These are phyloP conservation scores for Polymixis flavicincta DNA, from an alignment of 2,888 invertebrate species.

Conservation along the genomic window DNA sequence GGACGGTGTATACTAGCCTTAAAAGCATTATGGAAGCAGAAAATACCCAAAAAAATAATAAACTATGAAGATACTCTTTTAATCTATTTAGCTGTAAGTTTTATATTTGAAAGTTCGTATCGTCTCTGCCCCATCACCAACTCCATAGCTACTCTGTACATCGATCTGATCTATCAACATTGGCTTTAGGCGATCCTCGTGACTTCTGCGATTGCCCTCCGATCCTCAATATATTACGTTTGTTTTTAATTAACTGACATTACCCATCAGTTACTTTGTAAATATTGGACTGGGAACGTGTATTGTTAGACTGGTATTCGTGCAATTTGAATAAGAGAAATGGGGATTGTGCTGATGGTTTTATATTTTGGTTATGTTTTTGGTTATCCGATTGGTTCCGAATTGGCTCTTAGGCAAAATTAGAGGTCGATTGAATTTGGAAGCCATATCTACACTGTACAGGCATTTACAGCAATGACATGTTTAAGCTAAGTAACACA, in stretches of 20 bases:
- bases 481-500: too few relatives aligned
- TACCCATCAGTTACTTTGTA: slow-evolving; percentile 71
- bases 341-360: not conserved
- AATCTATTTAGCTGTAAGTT: not conserved
- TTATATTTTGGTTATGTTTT: not conserved
- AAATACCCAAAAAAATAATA: too few relatives aligned
- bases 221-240: slow-evolving; percentile 80
- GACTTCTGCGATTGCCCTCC: slow-evolving; percentile 85
- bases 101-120: not conserved
- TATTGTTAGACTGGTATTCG: slow-evolving; percentile 37
- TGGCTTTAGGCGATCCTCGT: slow-evolving; percentile 83
- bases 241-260: slow-evolving; percentile 87
- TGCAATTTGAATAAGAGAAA: slow-evolving; percentile 38
- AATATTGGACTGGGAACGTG: slow-evolving; percentile 57
- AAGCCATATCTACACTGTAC: not conserved
- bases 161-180: slow-evolving; percentile 83
- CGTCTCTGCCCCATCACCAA: slow-evolving; percentile 23
- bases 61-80: not conserved
- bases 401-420: not conserved
- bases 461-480: not conserved
- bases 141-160: slow-evolving; percentile 62
- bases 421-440: not conserved
- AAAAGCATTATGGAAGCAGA: too few relatives aligned
- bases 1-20: too few relatives aligned
- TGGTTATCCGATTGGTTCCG: not conserved